Base-by-base conservation (phyloP, 2,888 invertebrate genomes). In the Druceiella hillmani region DNA sequence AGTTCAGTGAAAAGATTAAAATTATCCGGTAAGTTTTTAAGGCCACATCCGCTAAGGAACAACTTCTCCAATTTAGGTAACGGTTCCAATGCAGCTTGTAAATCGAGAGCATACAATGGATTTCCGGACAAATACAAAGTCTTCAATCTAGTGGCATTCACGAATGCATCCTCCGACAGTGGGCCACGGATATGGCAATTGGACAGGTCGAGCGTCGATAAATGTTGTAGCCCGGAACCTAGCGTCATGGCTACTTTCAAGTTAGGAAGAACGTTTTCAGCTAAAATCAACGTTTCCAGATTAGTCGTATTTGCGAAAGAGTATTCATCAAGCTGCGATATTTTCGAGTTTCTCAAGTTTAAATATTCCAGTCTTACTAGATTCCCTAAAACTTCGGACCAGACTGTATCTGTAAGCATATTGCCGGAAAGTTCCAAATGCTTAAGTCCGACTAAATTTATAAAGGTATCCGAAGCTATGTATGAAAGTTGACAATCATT, bases 161-260 rank as follows among this genome's bases (percentile, higher is more conserved):
- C 71, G 54, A 84, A 83, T 0, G 81, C 77, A 50, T 81, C 79
- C 33, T 81, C 81, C 4, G 81, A 76, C 43, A 83, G 63, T 2
- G 80, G 79, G 11, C 79, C 78, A 49, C 74, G 72, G 40, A 83
- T 71, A 54, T 76, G 76, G 54, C 83, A 83, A 52, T 81, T 75
- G 1, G 83, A 81, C 40, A 83, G 58, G 60, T 84, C 83, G 36
- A 83, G 57, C 30, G 76, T 66, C 50, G 81, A 80, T 31, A 83
- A 64, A 53, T 76, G 76, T 50, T 75, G 74, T 11, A 82, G 64
- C 55, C 79, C 79, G 46, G 75, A 76, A 7, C 82, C 79, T 15
- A 81, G 61, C 2, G 79, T 80, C 7, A 68, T 72, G 11, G 75
- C 76, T 10, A 83, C 77, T 50, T 83, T 80, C 38, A 82, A 62